These are phyloP conservation scores for Gnathonemus longibarbis DNA, from an alignment of 2,113 vertebrate genomes.

Conservation along the genomic window DNA sequence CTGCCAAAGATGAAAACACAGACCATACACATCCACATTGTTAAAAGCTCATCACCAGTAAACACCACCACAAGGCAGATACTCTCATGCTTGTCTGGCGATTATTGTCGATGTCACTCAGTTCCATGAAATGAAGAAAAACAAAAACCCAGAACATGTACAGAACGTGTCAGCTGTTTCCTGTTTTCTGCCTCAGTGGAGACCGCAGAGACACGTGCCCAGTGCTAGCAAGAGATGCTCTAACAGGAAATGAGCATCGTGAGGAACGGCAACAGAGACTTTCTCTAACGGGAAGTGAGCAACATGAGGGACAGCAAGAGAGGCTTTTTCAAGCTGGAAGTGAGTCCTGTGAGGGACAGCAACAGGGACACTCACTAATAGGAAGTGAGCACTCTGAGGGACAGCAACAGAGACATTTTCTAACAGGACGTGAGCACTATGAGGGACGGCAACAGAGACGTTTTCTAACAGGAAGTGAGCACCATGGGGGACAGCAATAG, in stretches of 20 bases:
- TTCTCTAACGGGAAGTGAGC: neutral
- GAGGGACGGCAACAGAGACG: neutral
- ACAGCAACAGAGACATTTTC: neutral
- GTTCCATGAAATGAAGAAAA: conserved; percentile 21
- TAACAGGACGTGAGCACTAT: neutral
- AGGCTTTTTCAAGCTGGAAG: neutral
- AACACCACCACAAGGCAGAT: conserved; percentile 7
- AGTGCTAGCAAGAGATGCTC: neutral
- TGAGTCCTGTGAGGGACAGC: neutral
- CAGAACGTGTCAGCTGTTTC: conserved; percentile 61
- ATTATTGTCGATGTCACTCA: neutral
- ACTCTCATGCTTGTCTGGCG: neutral
- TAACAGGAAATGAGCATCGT: neutral
- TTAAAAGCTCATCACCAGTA: conserved; percentile 9
- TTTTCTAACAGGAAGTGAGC: neutral
- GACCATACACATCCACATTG: neutral
- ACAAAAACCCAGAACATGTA: conserved; percentile 16
- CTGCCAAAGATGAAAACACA: neutral
- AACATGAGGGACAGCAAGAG: neutral
- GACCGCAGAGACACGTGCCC: conserved; percentile 25
- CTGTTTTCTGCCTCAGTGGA: conserved; percentile 50
- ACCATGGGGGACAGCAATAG: neutral
- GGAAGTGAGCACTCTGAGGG: neutral
- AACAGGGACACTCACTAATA: neutral
- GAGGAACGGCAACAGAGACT: neutral